Conservation (phyloP, 92 coral and sea anemone species). For the Plumapathes pennacea region DNA sequence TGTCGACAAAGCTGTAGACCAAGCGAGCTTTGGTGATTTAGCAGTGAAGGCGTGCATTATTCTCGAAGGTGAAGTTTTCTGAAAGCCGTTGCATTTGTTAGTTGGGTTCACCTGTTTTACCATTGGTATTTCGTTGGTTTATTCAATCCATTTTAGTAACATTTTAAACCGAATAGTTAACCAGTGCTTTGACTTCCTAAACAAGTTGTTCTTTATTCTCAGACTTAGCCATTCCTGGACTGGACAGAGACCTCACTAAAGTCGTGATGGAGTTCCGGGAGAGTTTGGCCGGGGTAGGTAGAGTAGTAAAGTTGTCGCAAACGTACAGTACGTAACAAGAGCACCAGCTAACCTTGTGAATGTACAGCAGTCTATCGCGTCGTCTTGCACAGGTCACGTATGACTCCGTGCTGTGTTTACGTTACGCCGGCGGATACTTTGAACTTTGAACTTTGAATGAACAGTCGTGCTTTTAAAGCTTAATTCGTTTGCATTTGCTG, state of each 20-base stretch:
- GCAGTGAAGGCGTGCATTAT: constrained; percentile 66
- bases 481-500: too few relatives aligned
- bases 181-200: neutral
- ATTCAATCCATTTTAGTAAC: neutral
- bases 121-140: neutral
- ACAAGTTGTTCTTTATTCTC: neutral
- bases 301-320: neutral
- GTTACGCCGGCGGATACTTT: too few relatives aligned
- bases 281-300: constrained; percentile 30
- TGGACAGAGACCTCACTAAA: constrained; percentile 15
- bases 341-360: too few relatives aligned
- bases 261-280: constrained; percentile 29
- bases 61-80: constrained; percentile 68
- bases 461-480: too few relatives aligned
- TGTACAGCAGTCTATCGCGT: too few relatives aligned
- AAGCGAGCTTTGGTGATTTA: constrained; percentile 43
- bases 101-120: too few relatives aligned
- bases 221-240: constrained; percentile 28
- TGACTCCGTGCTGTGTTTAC: too few relatives aligned
- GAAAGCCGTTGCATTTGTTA: too few relatives aligned
- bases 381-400: too few relatives aligned
- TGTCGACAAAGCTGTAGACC: constrained; percentile 66
- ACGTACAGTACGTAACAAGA: neutral
- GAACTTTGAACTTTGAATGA: too few relatives aligned
- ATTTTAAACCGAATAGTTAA: neutral